A percentile compares a stretch with the other conserved stretches of the same genome.
Conservation (phyloP, 2,113 vertebrate genomes). For the Melanotaenia duboulayi region DNA sequence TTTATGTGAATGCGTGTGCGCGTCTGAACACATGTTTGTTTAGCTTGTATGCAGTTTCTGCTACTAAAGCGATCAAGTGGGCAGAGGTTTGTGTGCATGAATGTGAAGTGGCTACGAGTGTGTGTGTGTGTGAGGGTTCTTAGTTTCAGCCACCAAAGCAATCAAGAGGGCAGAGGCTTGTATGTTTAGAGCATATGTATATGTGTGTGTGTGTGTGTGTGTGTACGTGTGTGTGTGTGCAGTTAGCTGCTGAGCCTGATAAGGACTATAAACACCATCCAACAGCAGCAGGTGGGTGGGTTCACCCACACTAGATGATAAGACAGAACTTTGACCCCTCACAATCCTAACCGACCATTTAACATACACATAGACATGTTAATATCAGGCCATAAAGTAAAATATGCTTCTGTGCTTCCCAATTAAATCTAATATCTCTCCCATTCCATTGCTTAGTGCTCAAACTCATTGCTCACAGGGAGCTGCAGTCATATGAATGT, state of each 20-base stretch:
- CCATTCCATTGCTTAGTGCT: slow-evolving; percentile 49
- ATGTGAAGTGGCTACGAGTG: slow-evolving; percentile 41
- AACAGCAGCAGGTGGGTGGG: slow-evolving; percentile 79
- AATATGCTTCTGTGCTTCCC: slow-evolving; percentile 55
- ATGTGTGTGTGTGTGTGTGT: neutral
- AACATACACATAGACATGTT: slow-evolving; percentile 43
- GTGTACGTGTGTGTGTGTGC: slow-evolving; percentile 35
- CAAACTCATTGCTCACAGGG: slow-evolving; percentile 18
- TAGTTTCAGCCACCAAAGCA: slow-evolving; percentile 57
- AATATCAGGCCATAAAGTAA: slow-evolving; percentile 55
- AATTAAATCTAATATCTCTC: slow-evolving; percentile 71
- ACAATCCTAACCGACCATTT: slow-evolving; percentile 69
- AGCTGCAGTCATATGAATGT: slow-evolving; percentile 24
- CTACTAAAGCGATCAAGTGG: slow-evolving; percentile 77
- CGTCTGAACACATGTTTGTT: slow-evolving; percentile 56
- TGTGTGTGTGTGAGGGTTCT: slow-evolving; percentile 51
- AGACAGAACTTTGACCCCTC: slow-evolving; percentile 75
- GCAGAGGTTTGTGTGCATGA: slow-evolving; percentile 52
- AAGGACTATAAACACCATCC: slow-evolving; percentile 78
- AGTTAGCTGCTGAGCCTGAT: slow-evolving; percentile 69
- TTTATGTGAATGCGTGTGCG: slow-evolving; percentile 23
- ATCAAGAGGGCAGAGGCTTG: slow-evolving; percentile 67
- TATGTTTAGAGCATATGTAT: slow-evolving; percentile 52
- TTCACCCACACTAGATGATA: slow-evolving; percentile 65
- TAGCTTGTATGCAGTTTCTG: slow-evolving; percentile 64